phyloP scores from a whole-genome alignment of 2,888 invertebrate genomes.

The Smittia aterrima region DNA sequence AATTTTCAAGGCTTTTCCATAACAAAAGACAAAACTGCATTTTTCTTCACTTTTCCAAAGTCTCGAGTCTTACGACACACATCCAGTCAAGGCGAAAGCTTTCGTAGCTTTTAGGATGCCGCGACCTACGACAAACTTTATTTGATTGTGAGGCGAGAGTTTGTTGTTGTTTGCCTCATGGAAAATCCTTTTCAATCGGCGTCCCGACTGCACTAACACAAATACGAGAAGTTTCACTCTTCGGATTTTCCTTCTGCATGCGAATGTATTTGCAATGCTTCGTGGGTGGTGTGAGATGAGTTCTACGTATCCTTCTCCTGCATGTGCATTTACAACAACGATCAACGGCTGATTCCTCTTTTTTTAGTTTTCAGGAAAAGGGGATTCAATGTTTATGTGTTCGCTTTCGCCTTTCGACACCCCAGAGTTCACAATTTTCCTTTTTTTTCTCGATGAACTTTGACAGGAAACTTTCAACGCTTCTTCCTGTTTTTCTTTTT shows the following conservation, averaged over 20 bases:
- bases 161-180: background rate
- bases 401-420: background rate
- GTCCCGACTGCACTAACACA: conserved; percentile 16
- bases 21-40: conserved; percentile 20
- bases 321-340: conserved; percentile 25
- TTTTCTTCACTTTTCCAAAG: background rate
- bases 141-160: conserved; percentile 12
- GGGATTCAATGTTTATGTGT: background rate
- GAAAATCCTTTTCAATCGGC: conserved; percentile 23
- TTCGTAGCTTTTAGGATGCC: conserved; percentile 30
- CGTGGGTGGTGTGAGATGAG: background rate
- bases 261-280: background rate
- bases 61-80: conserved; percentile 25
- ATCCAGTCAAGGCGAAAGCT: conserved; percentile 32
- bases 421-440: background rate
- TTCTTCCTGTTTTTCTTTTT: background rate
- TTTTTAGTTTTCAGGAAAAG: background rate
- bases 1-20: background rate
- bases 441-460: background rate
- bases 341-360: background rate
- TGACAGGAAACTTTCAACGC: background rate
- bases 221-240: background rate
- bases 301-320: conserved; percentile 20
- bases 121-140: conserved; percentile 40
- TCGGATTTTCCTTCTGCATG: background rate